These are phyloP conservation scores for Pilophorus perplexus DNA, from an alignment of 2,888 invertebrate genomes.

Conservation along the genomic window DNA sequence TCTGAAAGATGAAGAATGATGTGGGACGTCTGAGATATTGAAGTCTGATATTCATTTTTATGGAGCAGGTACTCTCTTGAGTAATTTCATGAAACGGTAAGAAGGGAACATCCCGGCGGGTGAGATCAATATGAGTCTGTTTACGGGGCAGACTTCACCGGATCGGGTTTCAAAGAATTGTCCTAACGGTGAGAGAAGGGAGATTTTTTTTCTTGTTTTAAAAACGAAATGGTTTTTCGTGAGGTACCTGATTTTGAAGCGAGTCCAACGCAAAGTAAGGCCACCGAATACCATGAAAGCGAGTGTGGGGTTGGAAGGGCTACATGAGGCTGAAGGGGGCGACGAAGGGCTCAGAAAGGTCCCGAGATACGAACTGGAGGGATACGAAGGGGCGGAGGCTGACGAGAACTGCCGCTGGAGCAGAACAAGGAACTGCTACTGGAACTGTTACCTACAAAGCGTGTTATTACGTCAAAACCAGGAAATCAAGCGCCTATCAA, in stretches of 20 bases:
- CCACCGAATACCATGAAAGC: slow-evolving; percentile 37
- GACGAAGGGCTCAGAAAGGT: neutral
- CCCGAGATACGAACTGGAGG: slow-evolving; percentile 6
- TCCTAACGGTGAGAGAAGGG: neutral
- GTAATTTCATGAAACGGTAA: no score
- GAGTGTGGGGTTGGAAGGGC: slow-evolving; percentile 1
- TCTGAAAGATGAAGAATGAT: no score
- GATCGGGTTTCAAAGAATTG: neutral
- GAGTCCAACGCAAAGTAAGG: slow-evolving; percentile 28
- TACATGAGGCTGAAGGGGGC: slow-evolving; percentile 26
- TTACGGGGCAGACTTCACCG: slow-evolving; percentile 16
- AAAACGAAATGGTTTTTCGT: neutral
- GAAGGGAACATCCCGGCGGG: neutral
- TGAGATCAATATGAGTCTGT: slow-evolving; percentile 22
- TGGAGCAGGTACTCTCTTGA: no score
- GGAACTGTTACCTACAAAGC: neutral
- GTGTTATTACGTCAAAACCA: neutral
- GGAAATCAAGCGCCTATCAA: no score
- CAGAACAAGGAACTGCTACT: neutral
- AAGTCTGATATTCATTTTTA: no score
- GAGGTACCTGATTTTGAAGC: slow-evolving; percentile 30
- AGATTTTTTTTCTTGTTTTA: neutral
- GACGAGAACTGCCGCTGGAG: neutral
- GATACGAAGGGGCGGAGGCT: neutral
- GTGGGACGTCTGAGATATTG: no score